These are phyloP conservation scores for Pogonocherus hispidulus DNA, from an alignment of 2,888 invertebrate species.

Conservation along the genomic window DNA sequence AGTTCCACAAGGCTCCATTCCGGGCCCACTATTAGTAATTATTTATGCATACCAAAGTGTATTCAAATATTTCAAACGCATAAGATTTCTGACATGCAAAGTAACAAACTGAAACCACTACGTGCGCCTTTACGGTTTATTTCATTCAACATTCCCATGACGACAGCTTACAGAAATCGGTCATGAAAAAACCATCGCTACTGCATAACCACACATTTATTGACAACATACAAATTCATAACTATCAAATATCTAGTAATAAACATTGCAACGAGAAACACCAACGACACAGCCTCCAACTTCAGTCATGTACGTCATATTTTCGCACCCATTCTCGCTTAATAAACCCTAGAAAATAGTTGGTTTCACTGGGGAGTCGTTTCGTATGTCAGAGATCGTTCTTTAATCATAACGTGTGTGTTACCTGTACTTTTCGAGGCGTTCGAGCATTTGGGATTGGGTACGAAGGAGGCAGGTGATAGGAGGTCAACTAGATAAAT, in stretches of 20 bases:
- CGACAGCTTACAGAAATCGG: too few relatives aligned
- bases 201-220: slow-evolving; percentile 18
- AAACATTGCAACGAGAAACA: slow-evolving; percentile 13
- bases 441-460: slow-evolving; percentile 39
- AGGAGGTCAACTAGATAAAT: slow-evolving; percentile 58
- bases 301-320: slow-evolving; percentile 24
- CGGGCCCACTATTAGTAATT: too few relatives aligned
- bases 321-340: slow-evolving; percentile 33
- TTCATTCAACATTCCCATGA: too few relatives aligned
- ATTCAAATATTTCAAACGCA: too few relatives aligned
- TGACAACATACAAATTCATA: slow-evolving; percentile 26
- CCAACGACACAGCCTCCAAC: slow-evolving; percentile 3
- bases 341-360: slow-evolving; percentile 33
- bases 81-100: too few relatives aligned
- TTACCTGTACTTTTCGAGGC: slow-evolving; percentile 38
- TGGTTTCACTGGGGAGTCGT: slow-evolving; percentile 4
- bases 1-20: too few relatives aligned
- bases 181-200: slow-evolving; percentile 9
- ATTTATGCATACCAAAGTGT: too few relatives aligned
- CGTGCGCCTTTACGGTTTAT: too few relatives aligned
- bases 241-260: neutral
- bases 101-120: too few relatives aligned
- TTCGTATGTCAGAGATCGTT: neutral
- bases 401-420: too few relatives aligned
- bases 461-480: slow-evolving; percentile 59